Evolutionary conservation across 1,140 invertebrate species (phyloP).

Genomic region (Diuraphis noxia): DNA sequence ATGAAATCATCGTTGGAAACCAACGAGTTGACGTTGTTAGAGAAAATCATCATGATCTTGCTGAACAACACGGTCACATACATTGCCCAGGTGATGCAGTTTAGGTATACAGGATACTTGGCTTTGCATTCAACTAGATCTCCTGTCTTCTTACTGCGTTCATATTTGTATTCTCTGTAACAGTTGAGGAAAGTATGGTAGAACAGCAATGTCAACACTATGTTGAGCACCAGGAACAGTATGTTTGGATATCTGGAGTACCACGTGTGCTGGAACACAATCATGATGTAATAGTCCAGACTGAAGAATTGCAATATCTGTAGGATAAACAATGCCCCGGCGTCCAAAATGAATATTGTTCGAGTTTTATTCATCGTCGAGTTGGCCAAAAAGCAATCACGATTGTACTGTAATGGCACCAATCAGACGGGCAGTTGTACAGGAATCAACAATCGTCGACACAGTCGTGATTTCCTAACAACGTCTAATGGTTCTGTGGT

Average conservation of each 20-base stretch:
- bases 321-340: neutral
- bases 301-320: constrained; percentile 24
- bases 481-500: too few species aligned
- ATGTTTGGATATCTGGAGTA: constrained; percentile 44
- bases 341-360: constrained; percentile 32
- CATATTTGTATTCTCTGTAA: constrained; percentile 41
- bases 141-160: neutral
- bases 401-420: too few species aligned
- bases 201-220: constrained; percentile 30
- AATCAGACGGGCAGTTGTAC: too few species aligned
- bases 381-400: neutral
- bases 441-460: too few species aligned
- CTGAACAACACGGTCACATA: constrained; percentile 18
- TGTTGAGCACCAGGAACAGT: constrained; percentile 22
- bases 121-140: neutral
- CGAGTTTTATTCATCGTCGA: constrained; percentile 14
- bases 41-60: constrained; percentile 27
- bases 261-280: constrained; percentile 21
- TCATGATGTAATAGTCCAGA: constrained; percentile 30
- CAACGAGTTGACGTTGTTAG: neutral
- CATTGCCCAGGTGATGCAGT: constrained; percentile 28
- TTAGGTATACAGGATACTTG: constrained; percentile 42
- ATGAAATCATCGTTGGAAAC: constrained; percentile 30
- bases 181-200: constrained; percentile 42
- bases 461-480: too few species aligned